Evolutionary conservation across 1,140 invertebrate species (phyloP).

Genomic region (Bombus consobrinus): DNA sequence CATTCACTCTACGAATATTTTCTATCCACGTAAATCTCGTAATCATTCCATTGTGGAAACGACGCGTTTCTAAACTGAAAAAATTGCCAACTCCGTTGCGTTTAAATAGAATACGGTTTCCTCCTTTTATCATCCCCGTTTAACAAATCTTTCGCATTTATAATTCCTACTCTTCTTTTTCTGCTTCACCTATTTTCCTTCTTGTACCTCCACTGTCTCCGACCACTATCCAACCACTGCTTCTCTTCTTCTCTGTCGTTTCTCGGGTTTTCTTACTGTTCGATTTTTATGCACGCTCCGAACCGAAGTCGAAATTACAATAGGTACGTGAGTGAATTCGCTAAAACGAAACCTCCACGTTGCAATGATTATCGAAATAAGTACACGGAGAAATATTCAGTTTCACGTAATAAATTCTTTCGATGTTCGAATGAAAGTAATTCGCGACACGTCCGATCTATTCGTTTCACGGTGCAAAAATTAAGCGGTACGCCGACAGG

Average conservation of each 20-base stretch:
- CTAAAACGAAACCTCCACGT: not conserved
- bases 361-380: not conserved
- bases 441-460: slow-evolving; percentile 9
- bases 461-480: not conserved
- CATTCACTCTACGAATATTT: not conserved
- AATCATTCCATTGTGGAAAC: not conserved
- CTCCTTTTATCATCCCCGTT: not conserved
- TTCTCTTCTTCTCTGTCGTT: not conserved
- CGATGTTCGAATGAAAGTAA: not conserved
- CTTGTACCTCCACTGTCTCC: not conserved
- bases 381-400: not conserved
- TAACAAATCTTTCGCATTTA: not conserved
- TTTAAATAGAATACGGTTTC: not conserved
- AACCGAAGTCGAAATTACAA: not conserved
- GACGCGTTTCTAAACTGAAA: not conserved
- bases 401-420: not conserved
- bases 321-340: not conserved
- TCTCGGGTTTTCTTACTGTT: not conserved
- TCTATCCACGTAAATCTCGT: not conserved
- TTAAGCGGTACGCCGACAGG: not conserved
- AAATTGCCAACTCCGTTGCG: not conserved
- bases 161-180: not conserved
- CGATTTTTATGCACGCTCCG: not conserved
- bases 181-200: not conserved
- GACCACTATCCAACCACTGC: no score